These are phyloP conservation scores for Pipistrellus pipistrellus DNA, from an alignment of 2,797 vertebrate species.

Conservation along the genomic window DNA sequence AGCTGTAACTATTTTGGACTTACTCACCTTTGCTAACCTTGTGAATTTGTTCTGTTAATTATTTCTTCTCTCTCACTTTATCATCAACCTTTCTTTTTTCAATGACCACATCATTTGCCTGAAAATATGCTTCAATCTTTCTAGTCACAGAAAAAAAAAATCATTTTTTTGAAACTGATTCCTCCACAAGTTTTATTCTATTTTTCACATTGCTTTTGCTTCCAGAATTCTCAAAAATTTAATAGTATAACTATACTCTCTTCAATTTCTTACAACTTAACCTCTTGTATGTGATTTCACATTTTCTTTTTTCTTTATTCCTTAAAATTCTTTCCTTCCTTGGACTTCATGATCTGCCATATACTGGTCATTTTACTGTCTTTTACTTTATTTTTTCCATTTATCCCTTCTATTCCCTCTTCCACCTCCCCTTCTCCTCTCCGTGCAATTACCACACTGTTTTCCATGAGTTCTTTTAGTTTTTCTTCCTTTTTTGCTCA, in stretches of 20 bases:
- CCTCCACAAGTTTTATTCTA: not conserved
- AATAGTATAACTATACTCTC: not conserved
- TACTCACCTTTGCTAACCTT: not conserved
- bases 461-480: too few relatives aligned
- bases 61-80: not conserved
- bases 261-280: not conserved
- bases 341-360: not conserved
- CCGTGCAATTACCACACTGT: too few relatives aligned
- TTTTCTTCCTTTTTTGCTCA: too few relatives aligned
- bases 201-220: not conserved
- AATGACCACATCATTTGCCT: not conserved
- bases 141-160: not conserved
- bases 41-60: not conserved
- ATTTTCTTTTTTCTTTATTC: not conserved
- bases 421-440: too few relatives aligned
- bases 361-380: not conserved
- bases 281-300: not conserved
- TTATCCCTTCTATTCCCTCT: too few relatives aligned
- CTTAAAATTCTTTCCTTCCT: not conserved
- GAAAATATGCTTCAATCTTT: not conserved
- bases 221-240: not conserved
- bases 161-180: not conserved
- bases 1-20: not conserved
- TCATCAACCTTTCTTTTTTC: slow-evolving; percentile 37
- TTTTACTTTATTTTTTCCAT: not conserved